Evolutionary conservation across 2,888 invertebrate species (phyloP).

Genomic region (Nowickia ferox): DNA sequence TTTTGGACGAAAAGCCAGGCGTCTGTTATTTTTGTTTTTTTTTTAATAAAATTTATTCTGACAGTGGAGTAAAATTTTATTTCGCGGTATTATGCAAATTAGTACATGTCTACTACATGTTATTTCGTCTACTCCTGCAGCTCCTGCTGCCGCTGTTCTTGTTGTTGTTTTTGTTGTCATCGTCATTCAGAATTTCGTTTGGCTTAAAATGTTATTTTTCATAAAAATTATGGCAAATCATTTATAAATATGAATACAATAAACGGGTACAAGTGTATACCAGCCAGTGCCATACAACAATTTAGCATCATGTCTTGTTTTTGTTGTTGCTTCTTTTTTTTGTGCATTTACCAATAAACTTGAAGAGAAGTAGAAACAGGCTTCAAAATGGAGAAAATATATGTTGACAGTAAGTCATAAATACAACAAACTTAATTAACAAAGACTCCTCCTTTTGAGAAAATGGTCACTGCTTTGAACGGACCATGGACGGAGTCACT

Average conservation of each 20-base stretch:
- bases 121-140: constrained; percentile 46
- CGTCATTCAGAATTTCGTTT: constrained; percentile 29
- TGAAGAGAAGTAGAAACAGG: not conserved
- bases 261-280: constrained; percentile 1
- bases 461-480: constrained; percentile 1
- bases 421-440: constrained; percentile 51
- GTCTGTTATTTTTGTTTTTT: constrained; percentile 61
- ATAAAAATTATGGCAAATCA: constrained; percentile 66
- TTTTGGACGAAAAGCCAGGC: constrained; percentile 50
- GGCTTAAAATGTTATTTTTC: constrained; percentile 69
- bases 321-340: constrained; percentile 10
- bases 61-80: constrained; percentile 9
- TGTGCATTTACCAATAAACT: not conserved
- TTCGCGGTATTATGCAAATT: constrained; percentile 71
- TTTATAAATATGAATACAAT: constrained; percentile 58
- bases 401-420: constrained; percentile 56
- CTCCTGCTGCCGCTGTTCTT: constrained; percentile 32
- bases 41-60: constrained; percentile 43
- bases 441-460: constrained; percentile 38
- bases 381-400: constrained; percentile 32
- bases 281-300: constrained; percentile 12
- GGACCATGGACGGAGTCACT: not conserved
- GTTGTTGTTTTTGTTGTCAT: constrained; percentile 30
- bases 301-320: constrained; percentile 23
- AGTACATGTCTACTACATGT: constrained; percentile 69